A percentile compares a stretch with the other conserved stretches of the same genome.
Evolutionary conservation across 2,888 invertebrate species (phyloP).

Genomic region (Latrodectus elegans): DNA sequence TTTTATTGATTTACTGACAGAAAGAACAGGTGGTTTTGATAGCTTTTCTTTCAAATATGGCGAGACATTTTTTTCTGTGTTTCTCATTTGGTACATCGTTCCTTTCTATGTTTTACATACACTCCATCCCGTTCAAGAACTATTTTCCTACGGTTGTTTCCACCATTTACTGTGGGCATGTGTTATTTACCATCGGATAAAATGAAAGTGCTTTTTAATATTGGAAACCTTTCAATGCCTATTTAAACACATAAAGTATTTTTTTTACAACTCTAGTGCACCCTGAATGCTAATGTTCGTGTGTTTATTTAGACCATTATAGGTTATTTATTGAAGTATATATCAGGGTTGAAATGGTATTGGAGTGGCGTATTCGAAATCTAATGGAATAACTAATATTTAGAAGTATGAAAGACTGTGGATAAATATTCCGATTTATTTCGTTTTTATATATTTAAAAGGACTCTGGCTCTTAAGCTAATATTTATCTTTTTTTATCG

Average conservation of each 20-base stretch:
- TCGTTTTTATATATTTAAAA: too few species aligned
- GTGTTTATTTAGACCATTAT: neutral
- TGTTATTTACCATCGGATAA: conserved; percentile 34
- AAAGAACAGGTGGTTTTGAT: conserved; percentile 45
- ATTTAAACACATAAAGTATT: conserved; percentile 15
- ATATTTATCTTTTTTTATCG: too few species aligned
- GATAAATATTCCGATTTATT: too few species aligned
- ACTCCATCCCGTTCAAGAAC: conserved; percentile 24
- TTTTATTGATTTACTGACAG: conserved; percentile 57
- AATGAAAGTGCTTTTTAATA: conserved; percentile 4
- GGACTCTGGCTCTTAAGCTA: too few species aligned
- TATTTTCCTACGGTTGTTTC: neutral
- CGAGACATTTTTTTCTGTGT: conserved; percentile 44
- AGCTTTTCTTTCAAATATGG: conserved; percentile 43
- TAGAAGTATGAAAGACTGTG: neutral
- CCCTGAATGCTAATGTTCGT: neutral
- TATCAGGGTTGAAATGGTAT: neutral
- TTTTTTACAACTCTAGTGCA: neutral
- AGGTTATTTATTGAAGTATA: neutral
- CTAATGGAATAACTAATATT: conserved; percentile 3
- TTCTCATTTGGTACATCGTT: conserved; percentile 30
- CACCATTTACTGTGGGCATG: neutral
- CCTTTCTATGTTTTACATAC: conserved; percentile 29
- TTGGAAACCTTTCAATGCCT: conserved; percentile 30
- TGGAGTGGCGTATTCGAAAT: neutral